Base-by-base conservation (phyloP, 2,888 invertebrate species). In the Escarpia spicata region DNA sequence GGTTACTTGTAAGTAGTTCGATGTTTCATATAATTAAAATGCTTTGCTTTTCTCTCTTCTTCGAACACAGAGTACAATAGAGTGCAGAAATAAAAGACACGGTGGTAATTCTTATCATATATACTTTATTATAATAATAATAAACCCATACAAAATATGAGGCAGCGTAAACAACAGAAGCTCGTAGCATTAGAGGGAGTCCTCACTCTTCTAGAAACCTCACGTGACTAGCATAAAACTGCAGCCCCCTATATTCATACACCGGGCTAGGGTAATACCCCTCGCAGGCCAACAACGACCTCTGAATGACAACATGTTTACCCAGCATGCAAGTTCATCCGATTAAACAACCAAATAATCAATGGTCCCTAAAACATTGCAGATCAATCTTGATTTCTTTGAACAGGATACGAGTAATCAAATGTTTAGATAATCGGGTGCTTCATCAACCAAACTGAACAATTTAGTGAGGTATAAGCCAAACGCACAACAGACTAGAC, bases 121-220 rank as follows among this genome's bases (percentile, higher is more conserved):
- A 75, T 75, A n/a, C 75, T 75, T 52, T 52, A 52, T 75, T 26
- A 75, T 75, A 26, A 75, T 75, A 75, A 75, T 75, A 75, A 75
- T 75, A 75, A 75, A 75, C 75, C 75, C 75, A 75, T 75, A 75
- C 75, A 75, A 75, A 75, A 75, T 75, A 75, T 75, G 75, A 75
- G 75, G 75, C 75, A 75, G 75, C 75, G 26, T n/a, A 75, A 75
- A 75, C 75, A 75, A 26, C 19, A 75, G 75, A 75, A 75, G 75
- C 75, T 75, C 26, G 26, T 75, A 75, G 75, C 75, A 75, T 15
- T 26, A 19, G 75, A 26, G 75, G 75, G n/a, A 75, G 75, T 75
- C n/a, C 75, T 75, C 75, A 75, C 75, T 75, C 75, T 19, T 75
- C 75, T 75, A 75, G 75, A 75, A 75, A 75, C 75, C 75, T 75